Base-by-base conservation (phyloP, 2,888 invertebrate genomes). In the Watsonalla cultraria region DNA sequence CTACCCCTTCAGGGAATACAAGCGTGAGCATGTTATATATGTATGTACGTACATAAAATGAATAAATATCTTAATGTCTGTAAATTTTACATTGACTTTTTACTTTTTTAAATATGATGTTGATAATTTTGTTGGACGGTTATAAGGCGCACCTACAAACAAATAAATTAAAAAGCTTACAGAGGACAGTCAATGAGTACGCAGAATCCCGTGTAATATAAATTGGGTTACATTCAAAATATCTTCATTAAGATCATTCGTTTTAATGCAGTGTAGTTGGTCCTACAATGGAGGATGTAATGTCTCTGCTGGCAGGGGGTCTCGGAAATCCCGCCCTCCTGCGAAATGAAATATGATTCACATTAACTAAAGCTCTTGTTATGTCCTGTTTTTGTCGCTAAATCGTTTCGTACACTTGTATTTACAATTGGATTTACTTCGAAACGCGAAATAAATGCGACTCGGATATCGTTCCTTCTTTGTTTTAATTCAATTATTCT, bases 331-430 rank as follows among this genome's bases (percentile, higher is more conserved):
- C 79, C 80, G 68, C 72, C 75, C 76, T 74, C 74, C 73, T 69
- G 65, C 65, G 67, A 74, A 79, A 80, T 86, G 86, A 86, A 85
- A 85, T 86, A 86, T 85, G 84, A 85, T 78, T 73, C 81, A 74
- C 84, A 85, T 86, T 86, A 83, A 80, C 74, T 74, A 77, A 83
- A 84, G 78, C 84, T 78, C 84, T 79, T 77, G 82, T 81, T 82
- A 76, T 81, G 79, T 80, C 69, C 75, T 78, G 81, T 83, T 85
- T 85, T 85, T 84, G 80, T 80, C 81, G 71, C 68, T 68, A 60
- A 72, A 78, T 68, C 70, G 70, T 79, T 82, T 76, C 69, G 72
- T 66, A 70, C 70, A 70, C 74, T 78, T 73, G 74, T 82, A 74
- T 78, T 78, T 75, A 76, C 72, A 68, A 76, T 73, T 74, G 74